Percentiles rank a stretch among this genome's conserved stretches.
These are phyloP conservation scores for Xanthia icteritia DNA, from an alignment of 2,888 invertebrate genomes.

Conservation along the genomic window DNA sequence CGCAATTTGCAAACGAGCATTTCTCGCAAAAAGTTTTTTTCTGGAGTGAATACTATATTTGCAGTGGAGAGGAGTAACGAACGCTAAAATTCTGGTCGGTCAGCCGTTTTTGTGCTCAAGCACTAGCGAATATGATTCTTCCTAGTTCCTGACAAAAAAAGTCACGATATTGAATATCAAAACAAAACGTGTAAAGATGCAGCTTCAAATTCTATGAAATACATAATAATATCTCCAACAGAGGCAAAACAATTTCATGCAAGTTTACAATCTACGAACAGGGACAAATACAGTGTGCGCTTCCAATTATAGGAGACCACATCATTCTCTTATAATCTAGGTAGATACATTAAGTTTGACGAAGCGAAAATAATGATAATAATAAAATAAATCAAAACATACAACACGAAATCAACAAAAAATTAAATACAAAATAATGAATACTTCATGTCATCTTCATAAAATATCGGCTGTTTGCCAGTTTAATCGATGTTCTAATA, in stretches of 20 bases:
- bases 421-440: conserved; percentile 25
- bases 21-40: conserved; percentile 64
- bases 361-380: too few relatives aligned
- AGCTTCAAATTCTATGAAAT: conserved; percentile 21
- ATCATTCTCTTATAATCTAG: too few relatives aligned
- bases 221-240: too few relatives aligned
- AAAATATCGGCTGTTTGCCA: conserved; percentile 48
- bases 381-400: too few relatives aligned
- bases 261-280: too few relatives aligned
- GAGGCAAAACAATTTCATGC: too few relatives aligned
- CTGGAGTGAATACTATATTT: conserved; percentile 19
- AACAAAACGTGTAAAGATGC: neutral
- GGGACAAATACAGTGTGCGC: too few relatives aligned
- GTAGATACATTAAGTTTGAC: too few relatives aligned
- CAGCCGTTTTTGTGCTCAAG: conserved; percentile 36
- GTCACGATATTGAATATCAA: conserved; percentile 15
- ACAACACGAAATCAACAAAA: too few relatives aligned
- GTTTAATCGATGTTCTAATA: conserved; percentile 67
- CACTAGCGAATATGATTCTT: conserved; percentile 28
- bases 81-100: conserved; percentile 29
- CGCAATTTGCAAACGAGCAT: conserved; percentile 74
- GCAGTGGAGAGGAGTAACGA: conserved; percentile 20
- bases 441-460: conserved; percentile 39
- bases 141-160: conserved; percentile 21
- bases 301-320: too few relatives aligned